Base-by-base conservation (phyloP, 2,797 vertebrate species). In the Channallabes apus region DNA sequence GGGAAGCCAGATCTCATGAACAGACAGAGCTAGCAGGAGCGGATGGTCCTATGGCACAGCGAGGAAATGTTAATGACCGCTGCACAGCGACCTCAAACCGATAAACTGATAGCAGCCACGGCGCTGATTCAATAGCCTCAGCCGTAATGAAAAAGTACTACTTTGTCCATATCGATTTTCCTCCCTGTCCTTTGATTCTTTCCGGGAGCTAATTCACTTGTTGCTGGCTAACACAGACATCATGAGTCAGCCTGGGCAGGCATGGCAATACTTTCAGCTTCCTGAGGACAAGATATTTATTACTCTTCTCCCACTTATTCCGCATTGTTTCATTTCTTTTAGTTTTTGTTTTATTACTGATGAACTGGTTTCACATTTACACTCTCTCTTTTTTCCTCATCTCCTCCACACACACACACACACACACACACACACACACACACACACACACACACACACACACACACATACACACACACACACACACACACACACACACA, bases 41-140 rank as follows among this genome's bases (percentile, higher is more conserved):
- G 27, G 71, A 77, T 17, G n/a, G 77, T 59, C 35, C 79, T 71
- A 67, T 15, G 51, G 85, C 87, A 85, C 80, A 85, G 24, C 85
- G 91, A 91, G 92, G 90, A 86, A 88, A 91, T 90, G 93, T 93
- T 95, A 94, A 94, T 94, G 92, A 94, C 91, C 89, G 88, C 86
- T 22, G 88, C 87, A 88, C 91, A 86, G 87, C 78, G 32, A 88
- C 87, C 85, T 88, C 85, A 87, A 88, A 89, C 90, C 91, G 92
- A 94, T 94, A 93, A 94, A 93, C 90, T 90, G 92, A 91, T 92
- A 92, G 89, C 81, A 87, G 84, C 32, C 90, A 86, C 88, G 62
- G 88, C 51, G 64, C 84, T 87, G 91, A 92, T 93, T 94, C 92
- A 91, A 94, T 90, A 92, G 90, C 91, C 80, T 87, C 81, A 62